These are phyloP conservation scores for Agrotis puta DNA, from an alignment of 2,888 invertebrate genomes.

Conservation along the genomic window DNA sequence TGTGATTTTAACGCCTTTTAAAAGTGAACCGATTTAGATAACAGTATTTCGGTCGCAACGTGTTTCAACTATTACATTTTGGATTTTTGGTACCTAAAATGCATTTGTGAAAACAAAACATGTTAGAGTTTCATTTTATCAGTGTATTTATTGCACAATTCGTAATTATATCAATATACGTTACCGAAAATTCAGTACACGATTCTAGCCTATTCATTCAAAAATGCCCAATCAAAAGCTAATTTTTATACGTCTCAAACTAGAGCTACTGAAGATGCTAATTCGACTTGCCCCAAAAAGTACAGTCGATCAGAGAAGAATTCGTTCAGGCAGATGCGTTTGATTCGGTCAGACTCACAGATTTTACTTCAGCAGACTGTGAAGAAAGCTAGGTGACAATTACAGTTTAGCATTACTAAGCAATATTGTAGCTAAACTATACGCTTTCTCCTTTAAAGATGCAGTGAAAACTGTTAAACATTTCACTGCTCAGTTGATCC, in stretches of 20 bases:
- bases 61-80: conserved; percentile 3
- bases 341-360: conserved; percentile 21
- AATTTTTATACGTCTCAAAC: neutral
- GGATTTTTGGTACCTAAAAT: neutral
- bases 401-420: conserved; percentile 66
- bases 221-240: too few species aligned
- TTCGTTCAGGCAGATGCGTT: conserved; percentile 32
- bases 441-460: conserved; percentile 63
- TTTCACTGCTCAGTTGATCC: conserved; percentile 44
- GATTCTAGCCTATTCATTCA: too few species aligned
- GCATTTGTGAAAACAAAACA: neutral
- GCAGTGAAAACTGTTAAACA: conserved; percentile 60
- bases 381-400: conserved; percentile 69
- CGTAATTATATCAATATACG: too few species aligned
- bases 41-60: conserved; percentile 14
- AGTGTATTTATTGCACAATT: neutral
- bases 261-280: neutral
- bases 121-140: neutral
- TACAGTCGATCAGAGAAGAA: conserved; percentile 16
- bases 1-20: conserved; percentile 16
- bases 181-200: too few species aligned
- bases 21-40: conserved; percentile 42
- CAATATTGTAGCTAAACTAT: conserved; percentile 52
- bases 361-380: conserved; percentile 13
- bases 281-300: conserved; percentile 25